Base-by-base conservation (phyloP, 1,140 invertebrate species). In the Anadara kagoshimensis region DNA sequence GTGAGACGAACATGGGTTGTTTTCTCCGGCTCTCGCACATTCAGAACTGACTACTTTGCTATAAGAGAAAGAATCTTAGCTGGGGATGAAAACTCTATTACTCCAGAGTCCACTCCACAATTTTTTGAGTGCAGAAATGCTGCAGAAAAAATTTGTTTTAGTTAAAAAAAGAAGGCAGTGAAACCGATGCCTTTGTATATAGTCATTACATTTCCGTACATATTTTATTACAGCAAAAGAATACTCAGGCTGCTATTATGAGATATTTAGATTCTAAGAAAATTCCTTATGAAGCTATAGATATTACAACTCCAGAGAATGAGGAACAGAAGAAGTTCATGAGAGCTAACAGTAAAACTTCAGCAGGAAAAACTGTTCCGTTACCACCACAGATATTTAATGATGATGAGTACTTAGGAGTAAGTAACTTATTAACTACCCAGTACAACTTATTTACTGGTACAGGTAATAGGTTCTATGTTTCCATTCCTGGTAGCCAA, bases 351-450 rank as follows among this genome's bases (percentile, higher is more conserved):
- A 93, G 94, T 69, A 96, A 93, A 79, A 20, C 76, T 20, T 79
- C 83, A 71, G 85, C 88, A 61, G 93, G 94, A 36, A 93, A 91
- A 41, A 93, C 93, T 84, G 91, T 93, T 76, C 93, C 95, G 29
- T 89, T 97, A 78, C 96, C 96, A 61, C 97, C 97, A 65, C 97
- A 98, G 90, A 92, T 99, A 78, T 99, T 98, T 86, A 96, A 96
- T 85, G 96, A 96, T 73, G 93, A 94, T 43, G 93, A 94, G 73
- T 98, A 98, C 86, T 97, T 96, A 88, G 97, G 97, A 83, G 96
- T 97, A 92, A 92, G 92, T 44, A 18, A 18, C 43, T 24, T 5
- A 36, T n/a, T 20, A 5, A 14, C 14, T 51, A 18, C 1, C n/a
- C 62, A 7, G 14, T 26, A 65, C 22, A n/a, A 45, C 8, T 8